Percentiles rank a stretch among this genome's conserved stretches.
Conservation (phyloP, 2,888 invertebrate genomes). For the Limnephilus rhombicus region DNA sequence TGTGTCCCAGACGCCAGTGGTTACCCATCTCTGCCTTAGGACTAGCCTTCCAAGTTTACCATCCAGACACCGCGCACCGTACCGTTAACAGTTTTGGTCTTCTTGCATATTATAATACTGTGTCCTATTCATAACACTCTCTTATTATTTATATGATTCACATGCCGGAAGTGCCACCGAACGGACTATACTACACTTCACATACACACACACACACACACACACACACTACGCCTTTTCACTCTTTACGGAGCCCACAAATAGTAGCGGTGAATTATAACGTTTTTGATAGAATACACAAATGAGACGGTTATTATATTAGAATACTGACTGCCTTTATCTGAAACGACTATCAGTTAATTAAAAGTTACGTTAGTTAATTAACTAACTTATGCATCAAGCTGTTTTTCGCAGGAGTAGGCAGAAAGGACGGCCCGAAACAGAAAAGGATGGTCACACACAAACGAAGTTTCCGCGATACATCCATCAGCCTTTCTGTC, state of each 20-base stretch:
- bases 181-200: neutral
- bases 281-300: neutral
- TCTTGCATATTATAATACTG: neutral
- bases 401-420: too few relatives aligned
- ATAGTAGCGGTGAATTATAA: neutral
- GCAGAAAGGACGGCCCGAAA: too few relatives aligned
- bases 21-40: neutral
- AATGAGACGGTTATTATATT: neutral
- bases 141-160: neutral
- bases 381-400: neutral
- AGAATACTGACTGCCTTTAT: neutral
- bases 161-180: neutral
- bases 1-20: neutral
- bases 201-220: neutral
- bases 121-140: neutral
- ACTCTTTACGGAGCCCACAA: neutral
- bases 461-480: too few relatives aligned
- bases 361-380: neutral
- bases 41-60: neutral
- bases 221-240: neutral
- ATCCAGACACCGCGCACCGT: neutral
- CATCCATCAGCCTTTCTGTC: too few relatives aligned
- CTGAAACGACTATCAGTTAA: neutral
- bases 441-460: too few relatives aligned
- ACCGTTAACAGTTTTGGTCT: neutral